Evolutionary conservation across 2,888 invertebrate genomes (phyloP).

Genomic region (Stenotaenia linearis): DNA sequence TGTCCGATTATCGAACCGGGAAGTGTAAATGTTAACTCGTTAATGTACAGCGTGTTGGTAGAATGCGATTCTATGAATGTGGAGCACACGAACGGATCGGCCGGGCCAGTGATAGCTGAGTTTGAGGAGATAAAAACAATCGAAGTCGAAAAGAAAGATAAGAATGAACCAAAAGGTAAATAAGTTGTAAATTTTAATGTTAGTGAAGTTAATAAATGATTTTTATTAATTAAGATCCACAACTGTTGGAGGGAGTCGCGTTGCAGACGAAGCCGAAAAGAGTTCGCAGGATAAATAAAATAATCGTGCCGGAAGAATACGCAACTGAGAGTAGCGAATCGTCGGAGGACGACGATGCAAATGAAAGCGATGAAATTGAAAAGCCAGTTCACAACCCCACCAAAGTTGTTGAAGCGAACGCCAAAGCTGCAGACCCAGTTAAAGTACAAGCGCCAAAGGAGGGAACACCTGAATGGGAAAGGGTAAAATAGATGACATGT

Average conservation of each 20-base stretch:
- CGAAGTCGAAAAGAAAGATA: neutral
- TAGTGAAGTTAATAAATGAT: neutral
- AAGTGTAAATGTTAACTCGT: neutral
- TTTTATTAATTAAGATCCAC: neutral
- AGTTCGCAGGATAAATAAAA: slow-evolving; percentile 26
- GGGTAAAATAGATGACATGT: slow-evolving; percentile 38
- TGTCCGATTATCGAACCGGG: neutral
- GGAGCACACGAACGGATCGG: neutral
- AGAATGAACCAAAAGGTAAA: neutral
- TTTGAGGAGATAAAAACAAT: neutral
- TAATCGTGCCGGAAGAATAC: slow-evolving; percentile 30
- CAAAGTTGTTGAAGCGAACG: neutral
- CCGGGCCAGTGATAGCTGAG: neutral
- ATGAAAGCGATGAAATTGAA: neutral
- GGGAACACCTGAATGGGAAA: slow-evolving; percentile 43
- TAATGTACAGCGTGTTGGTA: neutral
- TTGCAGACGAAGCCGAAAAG: slow-evolving; percentile 17
- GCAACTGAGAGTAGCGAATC: slow-evolving; percentile 22
- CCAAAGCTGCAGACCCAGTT: neutral
- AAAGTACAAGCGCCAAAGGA: slow-evolving; percentile 7
- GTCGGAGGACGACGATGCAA: neutral
- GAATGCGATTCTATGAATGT: neutral
- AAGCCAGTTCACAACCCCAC: neutral
- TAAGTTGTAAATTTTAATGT: neutral
- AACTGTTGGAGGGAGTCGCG: neutral